Evolutionary conservation across 1,140 invertebrate species (phyloP).

Genomic region (Leucophenga varia): DNA sequence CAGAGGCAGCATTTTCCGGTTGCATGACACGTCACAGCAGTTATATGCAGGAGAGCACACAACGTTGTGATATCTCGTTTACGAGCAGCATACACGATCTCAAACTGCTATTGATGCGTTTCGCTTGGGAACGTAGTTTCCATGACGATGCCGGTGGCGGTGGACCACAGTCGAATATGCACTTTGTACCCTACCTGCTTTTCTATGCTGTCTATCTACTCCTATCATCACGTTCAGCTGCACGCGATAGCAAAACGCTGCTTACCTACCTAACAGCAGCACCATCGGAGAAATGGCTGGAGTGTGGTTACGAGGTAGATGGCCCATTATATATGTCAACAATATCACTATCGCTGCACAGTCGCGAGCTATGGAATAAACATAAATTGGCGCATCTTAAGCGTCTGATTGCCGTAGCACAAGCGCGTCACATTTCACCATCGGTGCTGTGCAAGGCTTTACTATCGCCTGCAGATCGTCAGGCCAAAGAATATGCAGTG

Average conservation of each 20-base stretch:
- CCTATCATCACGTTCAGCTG: conserved; percentile 44
- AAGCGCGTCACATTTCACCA: conserved; percentile 68
- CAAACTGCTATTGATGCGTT: conserved; percentile 85
- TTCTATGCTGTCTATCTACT: conserved; percentile 92
- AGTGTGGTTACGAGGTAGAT: conserved; percentile 85
- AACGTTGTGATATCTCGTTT: conserved; percentile 85
- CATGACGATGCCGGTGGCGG: conserved; percentile 97
- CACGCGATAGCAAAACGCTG: conserved; percentile 73
- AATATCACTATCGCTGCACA: conserved; percentile 76
- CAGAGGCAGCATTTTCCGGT: conserved; percentile 91
- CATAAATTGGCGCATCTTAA: conserved; percentile 72
- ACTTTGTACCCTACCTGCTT: conserved; percentile 90
- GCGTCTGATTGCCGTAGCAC: conserved; percentile 76
- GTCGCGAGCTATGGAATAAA: conserved; percentile 69
- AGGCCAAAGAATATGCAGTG: conserved; percentile 72
- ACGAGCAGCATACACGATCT: conserved; percentile 89
- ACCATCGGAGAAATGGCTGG: conserved; percentile 66
- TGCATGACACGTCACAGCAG: conserved; percentile 89
- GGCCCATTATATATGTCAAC: conserved; percentile 84
- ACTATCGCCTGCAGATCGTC: conserved; percentile 55
- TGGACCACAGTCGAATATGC: conserved; percentile 95
- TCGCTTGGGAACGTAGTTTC: conserved; percentile 93
- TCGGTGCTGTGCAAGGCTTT: conserved; percentile 60
- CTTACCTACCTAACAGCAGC: conserved; percentile 67
- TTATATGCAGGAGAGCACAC: conserved; percentile 82